Evolutionary conservation across 2,113 vertebrate genomes (phyloP), one percentile per base, ranked within the genome.

Genomic region (Alligator sinensis): DNA sequence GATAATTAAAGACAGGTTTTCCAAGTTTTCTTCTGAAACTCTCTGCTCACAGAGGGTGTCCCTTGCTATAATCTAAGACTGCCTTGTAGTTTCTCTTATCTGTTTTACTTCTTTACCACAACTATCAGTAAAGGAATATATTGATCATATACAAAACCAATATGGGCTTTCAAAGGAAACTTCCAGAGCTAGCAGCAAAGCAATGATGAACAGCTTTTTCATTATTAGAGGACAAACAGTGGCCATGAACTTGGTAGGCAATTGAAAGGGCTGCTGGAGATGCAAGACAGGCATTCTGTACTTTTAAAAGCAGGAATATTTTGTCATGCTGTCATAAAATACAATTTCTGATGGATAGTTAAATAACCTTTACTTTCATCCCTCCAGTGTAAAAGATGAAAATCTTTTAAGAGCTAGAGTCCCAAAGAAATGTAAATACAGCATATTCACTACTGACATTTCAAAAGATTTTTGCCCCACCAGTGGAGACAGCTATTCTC

Each of bases 361-460:
- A 97, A 98, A 97, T 96, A 98, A 96, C 91, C 91, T 98, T 96
- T 91, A 93, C 97, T 98, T 98, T 97, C 84, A 97, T 97, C 90
- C 83, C 84, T 95, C 93, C 86, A 90, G 91, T 90, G 94, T 96
- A 94, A 95, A 90, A 97, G 96, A 97, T 96, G 86, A 97, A 98
- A 97, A 98, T 97, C 96, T 97, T 96, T 96, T 96, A 93, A 97
- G 97, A 98, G 86, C 22, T 0, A 30, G 68, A 94, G 87, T 97
- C 95, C 96, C 95, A 97, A 97, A 97, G 97, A 98, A 98, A 98
- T 98, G 96, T 98, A 98, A 98, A 98, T 97, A 96, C 11, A 92
- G 82, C 84, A 95, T 91, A 97, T 97, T 97, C 95, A 95, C 91
- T 63, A n/a, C 84, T 97, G 98, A 97, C 96, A 98, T 98, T 98